Evolutionary conservation across 2,888 invertebrate genomes (phyloP).

Genomic region (Monochamus alternatus): DNA sequence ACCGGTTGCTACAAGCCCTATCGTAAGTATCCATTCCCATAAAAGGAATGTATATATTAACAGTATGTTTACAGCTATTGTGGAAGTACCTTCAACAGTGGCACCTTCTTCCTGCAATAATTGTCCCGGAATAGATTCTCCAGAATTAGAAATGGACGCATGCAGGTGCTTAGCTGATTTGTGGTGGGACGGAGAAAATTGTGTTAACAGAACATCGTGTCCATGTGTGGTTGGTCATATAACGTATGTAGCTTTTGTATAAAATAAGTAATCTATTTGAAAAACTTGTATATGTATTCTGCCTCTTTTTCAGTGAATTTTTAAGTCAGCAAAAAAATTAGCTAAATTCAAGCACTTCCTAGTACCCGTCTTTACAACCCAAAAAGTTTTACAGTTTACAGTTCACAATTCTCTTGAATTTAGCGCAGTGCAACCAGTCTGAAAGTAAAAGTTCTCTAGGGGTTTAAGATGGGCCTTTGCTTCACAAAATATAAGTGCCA

Average conservation of each 20-base stretch:
- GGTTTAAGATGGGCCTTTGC: no score
- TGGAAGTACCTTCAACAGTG: constrained; percentile 38
- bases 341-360: no score
- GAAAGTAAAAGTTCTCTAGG: no score
- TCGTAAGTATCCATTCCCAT: constrained; percentile 71
- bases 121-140: constrained; percentile 74
- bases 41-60: not conserved
- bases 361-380: no score
- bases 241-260: constrained; percentile 67
- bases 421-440: no score
- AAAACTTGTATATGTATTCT: no score
- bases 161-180: constrained; percentile 73
- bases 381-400: no score
- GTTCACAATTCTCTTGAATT: no score
- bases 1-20: constrained; percentile 86
- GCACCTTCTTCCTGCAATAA: constrained; percentile 67
- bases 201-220: constrained; percentile 82
- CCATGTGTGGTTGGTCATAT: constrained; percentile 84
- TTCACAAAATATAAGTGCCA: no score
- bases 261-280: no score
- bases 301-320: no score
- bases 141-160: constrained; percentile 64
- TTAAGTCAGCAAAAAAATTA: no score
- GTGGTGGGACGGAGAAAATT: constrained; percentile 84
- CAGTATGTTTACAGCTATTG: constrained; percentile 35